A percentile compares a stretch with the other conserved stretches of the same genome.
phyloP scores from a whole-genome alignment of 1,140 invertebrate species.

The Marisa cornuarietis region DNA sequence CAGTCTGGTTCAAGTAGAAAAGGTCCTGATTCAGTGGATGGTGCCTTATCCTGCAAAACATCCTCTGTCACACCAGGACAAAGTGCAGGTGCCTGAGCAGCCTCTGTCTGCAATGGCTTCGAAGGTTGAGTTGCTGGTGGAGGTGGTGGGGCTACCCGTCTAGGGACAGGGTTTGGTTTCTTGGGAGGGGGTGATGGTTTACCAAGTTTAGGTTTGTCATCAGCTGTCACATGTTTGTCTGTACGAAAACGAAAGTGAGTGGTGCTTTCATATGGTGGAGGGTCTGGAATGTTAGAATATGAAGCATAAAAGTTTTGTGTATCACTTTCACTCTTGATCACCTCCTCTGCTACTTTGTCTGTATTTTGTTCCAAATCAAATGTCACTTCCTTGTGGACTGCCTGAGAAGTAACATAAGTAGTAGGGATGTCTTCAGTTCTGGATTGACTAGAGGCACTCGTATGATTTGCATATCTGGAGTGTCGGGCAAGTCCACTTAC shows the following conservation, averaged over 20 bases:
- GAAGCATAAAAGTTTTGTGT: not conserved
- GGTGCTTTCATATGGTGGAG: not conserved
- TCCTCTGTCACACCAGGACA: conserved; percentile 3
- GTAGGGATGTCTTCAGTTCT: not conserved
- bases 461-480: not conserved
- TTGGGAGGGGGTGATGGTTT: conserved; percentile 27
- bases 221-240: conserved; percentile 1
- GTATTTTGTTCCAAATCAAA: no score
- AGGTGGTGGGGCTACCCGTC: conserved; percentile 27
- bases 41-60: not conserved
- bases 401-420: no score
- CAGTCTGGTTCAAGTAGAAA: not conserved
- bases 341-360: no score
- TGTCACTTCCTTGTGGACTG: no score
- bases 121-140: conserved; percentile 17
- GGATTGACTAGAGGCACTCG: not conserved
- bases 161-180: conserved; percentile 34
- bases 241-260: not conserved
- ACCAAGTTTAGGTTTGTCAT: not conserved
- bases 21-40: not conserved
- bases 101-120: not conserved
- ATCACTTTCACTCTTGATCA: not conserved
- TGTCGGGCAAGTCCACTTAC: not conserved
- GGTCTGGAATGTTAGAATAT: conserved; percentile 3
- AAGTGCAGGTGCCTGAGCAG: conserved; percentile 1